Percentiles rank a stretch among this genome's conserved stretches.
Conservation (phyloP, 2,888 invertebrate species). For the Diplolepis rosae region DNA sequence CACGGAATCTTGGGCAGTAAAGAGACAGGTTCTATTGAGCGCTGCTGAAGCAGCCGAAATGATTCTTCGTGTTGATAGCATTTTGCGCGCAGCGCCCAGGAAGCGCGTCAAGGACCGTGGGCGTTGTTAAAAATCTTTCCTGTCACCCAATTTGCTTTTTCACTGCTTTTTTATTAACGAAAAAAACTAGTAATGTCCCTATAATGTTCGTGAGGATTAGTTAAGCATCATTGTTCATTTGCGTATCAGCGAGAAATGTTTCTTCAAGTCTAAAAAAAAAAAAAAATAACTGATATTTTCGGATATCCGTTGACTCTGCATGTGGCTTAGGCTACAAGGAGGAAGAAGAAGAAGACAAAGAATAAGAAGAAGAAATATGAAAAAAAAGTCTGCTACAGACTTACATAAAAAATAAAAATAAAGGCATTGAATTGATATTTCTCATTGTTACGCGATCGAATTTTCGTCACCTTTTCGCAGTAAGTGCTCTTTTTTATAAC, state of each 20-base stretch:
- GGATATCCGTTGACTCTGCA: no score
- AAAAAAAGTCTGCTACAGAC: background rate
- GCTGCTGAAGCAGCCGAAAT: constrained; percentile 99
- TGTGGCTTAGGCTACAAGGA: no score
- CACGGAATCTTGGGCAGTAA: constrained; percentile 97
- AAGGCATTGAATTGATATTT: background rate
- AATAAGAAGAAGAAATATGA: background rate
- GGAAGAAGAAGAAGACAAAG: no score
- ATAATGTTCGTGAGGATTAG: background rate
- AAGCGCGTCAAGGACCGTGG: constrained; percentile 91
- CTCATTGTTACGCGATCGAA: background rate
- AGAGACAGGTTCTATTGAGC: constrained; percentile 94
- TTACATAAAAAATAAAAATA: background rate
- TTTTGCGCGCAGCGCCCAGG: constrained; percentile 93
- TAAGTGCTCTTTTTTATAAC: constrained; percentile 11
- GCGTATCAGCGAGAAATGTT: background rate
- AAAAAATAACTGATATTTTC: background rate
- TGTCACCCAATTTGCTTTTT: constrained; percentile 12
- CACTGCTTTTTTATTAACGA: constrained; percentile 15
- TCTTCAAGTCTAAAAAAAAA: background rate
- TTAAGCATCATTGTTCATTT: background rate
- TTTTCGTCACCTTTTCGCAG: background rate
- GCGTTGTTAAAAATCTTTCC: constrained; percentile 78
- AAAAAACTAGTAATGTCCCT: background rate
- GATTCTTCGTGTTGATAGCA: constrained; percentile 98